phyloP scores from a whole-genome alignment of 2,888 invertebrate genomes.

The Amiota mariae region DNA sequence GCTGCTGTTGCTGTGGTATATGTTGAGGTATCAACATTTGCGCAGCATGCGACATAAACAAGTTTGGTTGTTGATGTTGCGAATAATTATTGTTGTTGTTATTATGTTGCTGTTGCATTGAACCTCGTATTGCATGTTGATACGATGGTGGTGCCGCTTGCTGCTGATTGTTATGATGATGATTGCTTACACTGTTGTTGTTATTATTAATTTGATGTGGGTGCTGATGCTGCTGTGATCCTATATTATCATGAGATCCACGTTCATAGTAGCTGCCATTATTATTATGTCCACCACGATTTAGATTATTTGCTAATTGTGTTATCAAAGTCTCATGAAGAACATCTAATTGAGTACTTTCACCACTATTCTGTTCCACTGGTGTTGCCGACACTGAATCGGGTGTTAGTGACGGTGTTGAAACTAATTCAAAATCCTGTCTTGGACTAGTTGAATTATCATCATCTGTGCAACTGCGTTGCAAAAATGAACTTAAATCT shows the following conservation, averaged over 20 bases:
- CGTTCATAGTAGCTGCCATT: conserved; percentile 67
- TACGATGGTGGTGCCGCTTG: conserved; percentile 67
- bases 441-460: conserved; percentile 75
- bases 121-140: conserved; percentile 66
- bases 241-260: conserved; percentile 77
- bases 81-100: conserved; percentile 31
- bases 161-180: conserved; percentile 78
- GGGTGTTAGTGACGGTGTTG: conserved; percentile 82
- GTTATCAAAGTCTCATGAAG: conserved; percentile 83
- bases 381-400: conserved; percentile 76
- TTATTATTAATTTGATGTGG: conserved; percentile 74
- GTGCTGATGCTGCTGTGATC: conserved; percentile 77
- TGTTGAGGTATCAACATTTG: conserved; percentile 71
- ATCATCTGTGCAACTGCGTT: conserved; percentile 78
- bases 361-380: conserved; percentile 72
- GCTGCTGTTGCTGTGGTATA: conserved; percentile 70
- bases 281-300: conserved; percentile 61
- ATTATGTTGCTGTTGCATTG: conserved; percentile 59
- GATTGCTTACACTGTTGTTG: conserved; percentile 57
- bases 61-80: conserved; percentile 39
- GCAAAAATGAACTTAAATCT: conserved; percentile 84
- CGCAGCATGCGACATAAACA: conserved; percentile 32
- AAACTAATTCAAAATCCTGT: conserved; percentile 81
- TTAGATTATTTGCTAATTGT: conserved; percentile 74
- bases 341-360: conserved; percentile 76